Conservation (phyloP, 2,113 vertebrate species). For the Pseudorectes ferrugineus region DNA sequence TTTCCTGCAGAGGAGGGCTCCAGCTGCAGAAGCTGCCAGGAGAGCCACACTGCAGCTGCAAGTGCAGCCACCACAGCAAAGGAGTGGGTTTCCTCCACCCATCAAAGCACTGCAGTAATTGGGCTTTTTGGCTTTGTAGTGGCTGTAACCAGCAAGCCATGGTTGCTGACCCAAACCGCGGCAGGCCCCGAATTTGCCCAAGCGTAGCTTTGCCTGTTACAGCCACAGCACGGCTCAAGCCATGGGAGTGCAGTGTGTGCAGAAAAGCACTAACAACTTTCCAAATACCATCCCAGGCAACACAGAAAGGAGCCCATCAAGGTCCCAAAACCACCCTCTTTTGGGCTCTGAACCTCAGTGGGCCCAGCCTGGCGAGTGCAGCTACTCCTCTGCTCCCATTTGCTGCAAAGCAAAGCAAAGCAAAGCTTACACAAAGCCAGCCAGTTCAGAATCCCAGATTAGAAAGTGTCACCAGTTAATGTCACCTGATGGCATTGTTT, state of each 20-base stretch:
- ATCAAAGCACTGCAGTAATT: not conserved
- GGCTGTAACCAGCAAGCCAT: not conserved
- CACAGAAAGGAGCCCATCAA: accelerated
- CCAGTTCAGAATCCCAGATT: not conserved
- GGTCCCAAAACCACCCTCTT: not conserved
- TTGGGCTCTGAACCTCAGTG: not conserved
- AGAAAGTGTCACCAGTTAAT: conserved; percentile 28
- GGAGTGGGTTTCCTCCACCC: not conserved
- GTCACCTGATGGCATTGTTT: conserved; percentile 38
- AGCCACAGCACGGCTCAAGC: not conserved
- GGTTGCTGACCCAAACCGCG: accelerated
- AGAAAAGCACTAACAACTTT: not conserved
- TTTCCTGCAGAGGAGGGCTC: not conserved
- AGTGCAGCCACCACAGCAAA: not conserved
- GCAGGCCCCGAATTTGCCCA: not conserved
- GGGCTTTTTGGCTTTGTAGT: not conserved
- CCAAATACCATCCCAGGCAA: not conserved
- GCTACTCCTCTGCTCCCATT: not conserved
- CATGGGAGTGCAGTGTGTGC: accelerated
- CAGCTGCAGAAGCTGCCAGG: not conserved
- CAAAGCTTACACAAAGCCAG: not conserved
- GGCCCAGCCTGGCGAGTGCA: accelerated
- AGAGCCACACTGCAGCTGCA: not conserved
- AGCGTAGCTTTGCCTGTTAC: not conserved
- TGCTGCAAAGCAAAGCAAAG: not conserved